Base-by-base conservation (phyloP, 2,888 invertebrate genomes). In the Philereme transversata region DNA sequence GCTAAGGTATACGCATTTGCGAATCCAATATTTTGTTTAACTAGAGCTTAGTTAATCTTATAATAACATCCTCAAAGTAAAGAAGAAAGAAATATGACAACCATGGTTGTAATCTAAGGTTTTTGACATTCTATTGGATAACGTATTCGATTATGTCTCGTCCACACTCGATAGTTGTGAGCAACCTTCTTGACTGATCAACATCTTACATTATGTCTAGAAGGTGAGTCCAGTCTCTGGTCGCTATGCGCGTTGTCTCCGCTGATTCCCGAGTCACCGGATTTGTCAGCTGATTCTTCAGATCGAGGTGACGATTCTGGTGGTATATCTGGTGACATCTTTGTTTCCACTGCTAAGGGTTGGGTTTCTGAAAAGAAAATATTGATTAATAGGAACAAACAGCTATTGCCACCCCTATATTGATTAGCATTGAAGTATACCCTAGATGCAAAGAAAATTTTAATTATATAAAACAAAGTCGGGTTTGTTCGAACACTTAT, bases 251-350 rank as follows among this genome's bases (percentile, higher is more conserved):
- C 88, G 60, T 91, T 89, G 65, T 97, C 97, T 0, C 96, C 97
- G 0, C 96, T 97, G 71, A 97, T 97, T 0, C 97, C 97, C 0
- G 96, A 97, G 84, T 97, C 97, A 0, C 96, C 97, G 2, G 96
- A 96, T 81, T 96, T 96, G 76, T 96, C 96, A 64, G 86, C 90
- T 4, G 90, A 90, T 69, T 88, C 87, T 4, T 90, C 90, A 72
- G 94, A 79, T 77, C 95, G 66, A 51, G 88, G 87, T 44, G 93
- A 88, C 48, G 85, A 84, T 77, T 86, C 89, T 36, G 86, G 84
- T 38, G 86, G 79, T 84, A 91, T 80, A 57, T 86, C 74, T 72
- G 91, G 75, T 72, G 93, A 70, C 86, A 93, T 81, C 90, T 93
- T 79, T 79, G 93, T 81, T 88, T 92, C 88, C 46, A 90, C 88